Base-by-base conservation (phyloP, 2,113 vertebrate species). In the Aphyosemion australe region DNA sequence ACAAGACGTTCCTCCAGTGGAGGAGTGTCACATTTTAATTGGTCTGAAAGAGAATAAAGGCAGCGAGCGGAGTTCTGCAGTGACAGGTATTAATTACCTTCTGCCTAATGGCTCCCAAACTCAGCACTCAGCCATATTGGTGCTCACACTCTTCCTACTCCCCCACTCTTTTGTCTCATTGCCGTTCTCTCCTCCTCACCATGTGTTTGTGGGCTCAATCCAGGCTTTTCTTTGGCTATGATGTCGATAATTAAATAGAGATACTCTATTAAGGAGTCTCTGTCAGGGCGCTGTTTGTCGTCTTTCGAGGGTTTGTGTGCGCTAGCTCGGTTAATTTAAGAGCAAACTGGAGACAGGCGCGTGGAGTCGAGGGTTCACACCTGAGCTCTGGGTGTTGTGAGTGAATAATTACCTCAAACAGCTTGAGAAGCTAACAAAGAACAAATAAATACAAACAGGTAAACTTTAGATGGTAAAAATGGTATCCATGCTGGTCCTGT, bases 11-110 rank as follows among this genome's bases (percentile, higher is more conserved):
- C n/a, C 80, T 82, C 68, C 72, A 76, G 64, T 46, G 46, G 74
- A 79, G 84, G 74, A 85, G 85, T 90, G 88, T 91, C 87, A 87
- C 74, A 71, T 90, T 91, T 87, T 91, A 91, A 91, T 91, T 91
- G 90, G 80, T 74, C 84, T 80, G 81, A 88, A 85, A 86, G 68
- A 50, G 83, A 85, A 87, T 81, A 82, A 87, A 83, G 84, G 84
- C 83, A 61, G 79, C 26, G 61, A 85, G 72, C 77, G 63, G 82
- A 78, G 84, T 78, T 56, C 71, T 68, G 72, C 68, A 14, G 74
- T 86, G 88, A 87, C 85, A 76, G 85, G 84, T 88, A 89, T 91
- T 90, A 91, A 91, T 91, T 89, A 89, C 83, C 80, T 84, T 79
- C 82, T 68, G 80, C 79, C 65, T 87, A 88, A 90, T 86, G 83